These are phyloP conservation scores for Chlorops oryzae DNA, from an alignment of 1,140 invertebrate genomes.

Conservation along the genomic window DNA sequence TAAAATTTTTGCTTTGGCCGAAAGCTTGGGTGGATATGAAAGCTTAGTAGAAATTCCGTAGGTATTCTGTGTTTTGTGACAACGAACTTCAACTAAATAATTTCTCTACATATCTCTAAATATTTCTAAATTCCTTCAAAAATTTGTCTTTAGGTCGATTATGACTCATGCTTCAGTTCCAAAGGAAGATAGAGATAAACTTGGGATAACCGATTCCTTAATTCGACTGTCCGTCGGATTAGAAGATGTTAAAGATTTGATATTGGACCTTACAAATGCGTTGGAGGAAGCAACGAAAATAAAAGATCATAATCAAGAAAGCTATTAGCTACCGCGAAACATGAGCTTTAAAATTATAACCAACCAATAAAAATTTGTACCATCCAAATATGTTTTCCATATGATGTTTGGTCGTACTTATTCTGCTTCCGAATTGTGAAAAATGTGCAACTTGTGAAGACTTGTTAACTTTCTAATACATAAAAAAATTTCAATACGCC, in stretches of 20 bases:
- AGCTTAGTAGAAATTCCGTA: constrained; percentile 82
- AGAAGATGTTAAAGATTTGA: constrained; percentile 80
- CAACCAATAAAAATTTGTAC: too few relatives aligned
- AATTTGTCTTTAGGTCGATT: constrained; percentile 45
- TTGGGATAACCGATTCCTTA: constrained; percentile 83
- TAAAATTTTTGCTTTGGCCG: constrained; percentile 84
- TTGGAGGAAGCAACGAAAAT: constrained; percentile 50
- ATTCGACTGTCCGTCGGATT: constrained; percentile 89
- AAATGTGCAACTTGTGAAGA: too few relatives aligned
- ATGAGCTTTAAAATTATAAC: too few relatives aligned
- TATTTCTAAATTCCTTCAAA: constrained; percentile 6
- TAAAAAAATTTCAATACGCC: too few relatives aligned
- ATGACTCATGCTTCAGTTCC: constrained; percentile 83
- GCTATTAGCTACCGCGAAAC: too few relatives aligned
- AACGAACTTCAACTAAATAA: neutral
- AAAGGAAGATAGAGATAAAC: constrained; percentile 58
- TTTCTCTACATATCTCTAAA: neutral
- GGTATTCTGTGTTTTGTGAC: constrained; percentile 48
- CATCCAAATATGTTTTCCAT: too few relatives aligned
- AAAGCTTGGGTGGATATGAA: constrained; percentile 93
- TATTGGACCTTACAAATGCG: constrained; percentile 83
- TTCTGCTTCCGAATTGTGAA: too few relatives aligned
- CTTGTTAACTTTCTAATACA: too few relatives aligned
- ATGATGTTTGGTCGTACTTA: too few relatives aligned
- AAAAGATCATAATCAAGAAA: too few relatives aligned